Evolutionary conservation across 2,888 invertebrate genomes (phyloP).

Genomic region (Zeuzera pyrina): DNA sequence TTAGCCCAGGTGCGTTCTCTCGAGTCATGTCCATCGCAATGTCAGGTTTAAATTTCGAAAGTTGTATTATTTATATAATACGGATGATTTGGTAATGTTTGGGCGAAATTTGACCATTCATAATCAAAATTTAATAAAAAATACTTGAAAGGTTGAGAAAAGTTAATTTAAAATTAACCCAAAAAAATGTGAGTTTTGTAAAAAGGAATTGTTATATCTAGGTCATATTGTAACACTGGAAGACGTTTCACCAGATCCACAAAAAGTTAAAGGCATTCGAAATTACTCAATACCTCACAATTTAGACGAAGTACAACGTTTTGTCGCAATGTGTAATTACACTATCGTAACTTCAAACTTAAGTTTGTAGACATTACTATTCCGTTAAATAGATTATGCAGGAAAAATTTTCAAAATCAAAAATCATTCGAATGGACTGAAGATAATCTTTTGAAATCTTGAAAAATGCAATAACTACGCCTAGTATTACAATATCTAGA

Average conservation of each 20-base stretch:
- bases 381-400: constrained; percentile 14
- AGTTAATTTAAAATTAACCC: constrained; percentile 2
- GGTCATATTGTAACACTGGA: constrained; percentile 1
- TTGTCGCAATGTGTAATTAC: constrained; percentile 12
- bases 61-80: constrained; percentile 4
- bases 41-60: constrained; percentile 2
- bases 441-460: constrained; percentile 13
- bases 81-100: constrained; percentile 3
- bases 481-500: constrained; percentile 15
- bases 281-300: constrained; percentile 10
- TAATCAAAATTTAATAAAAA: constrained; percentile 1
- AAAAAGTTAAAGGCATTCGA: constrained; percentile 8
- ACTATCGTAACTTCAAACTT: constrained; percentile 10
- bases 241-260: constrained; percentile 3
- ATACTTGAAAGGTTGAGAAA: background rate
- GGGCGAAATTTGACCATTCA: constrained; percentile 1
- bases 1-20: constrained; percentile 1
- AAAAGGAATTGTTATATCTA: constrained; percentile 2
- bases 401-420: too few relatives aligned
- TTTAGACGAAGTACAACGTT: constrained; percentile 9
- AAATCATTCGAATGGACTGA: constrained; percentile 10
- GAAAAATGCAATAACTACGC: constrained; percentile 10
- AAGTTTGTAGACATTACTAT: constrained; percentile 10
- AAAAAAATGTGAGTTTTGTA: constrained; percentile 3
- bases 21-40: constrained; percentile 2